phyloP scores from a whole-genome alignment of 1,140 invertebrate genomes.

The Drosophila trapezifrons region DNA sequence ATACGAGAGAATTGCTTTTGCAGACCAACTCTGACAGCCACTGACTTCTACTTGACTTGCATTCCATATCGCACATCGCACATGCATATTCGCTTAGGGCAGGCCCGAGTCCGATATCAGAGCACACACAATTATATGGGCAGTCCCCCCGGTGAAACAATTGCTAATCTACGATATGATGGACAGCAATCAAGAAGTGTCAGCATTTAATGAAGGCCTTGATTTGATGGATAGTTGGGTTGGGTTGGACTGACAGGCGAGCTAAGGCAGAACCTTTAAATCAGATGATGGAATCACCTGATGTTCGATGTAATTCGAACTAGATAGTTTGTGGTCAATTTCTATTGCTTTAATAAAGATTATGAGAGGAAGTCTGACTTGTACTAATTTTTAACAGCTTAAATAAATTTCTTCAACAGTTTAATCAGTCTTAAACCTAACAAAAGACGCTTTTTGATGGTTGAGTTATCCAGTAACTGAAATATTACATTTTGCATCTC shows the following conservation, averaged over 20 bases:
- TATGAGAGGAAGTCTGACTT: too few species aligned
- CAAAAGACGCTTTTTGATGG: too few species aligned
- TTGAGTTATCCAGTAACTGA: too few species aligned
- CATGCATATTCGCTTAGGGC: constrained; percentile 12
- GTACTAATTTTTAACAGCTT: too few species aligned
- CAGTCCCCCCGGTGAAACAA: constrained; percentile 12
- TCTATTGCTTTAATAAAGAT: too few species aligned
- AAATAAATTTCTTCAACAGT: too few species aligned
- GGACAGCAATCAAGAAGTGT: constrained; percentile 9
- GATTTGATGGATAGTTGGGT: constrained; percentile 4
- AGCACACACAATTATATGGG: constrained; percentile 3
- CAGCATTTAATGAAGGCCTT: constrained; percentile 11
- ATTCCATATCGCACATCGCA: constrained; percentile 17
- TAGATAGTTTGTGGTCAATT: too few species aligned
- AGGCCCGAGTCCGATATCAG: not conserved
- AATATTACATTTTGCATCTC: not conserved
- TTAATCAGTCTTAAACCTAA: too few species aligned
- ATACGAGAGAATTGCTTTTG: constrained; percentile 42
- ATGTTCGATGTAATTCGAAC: too few species aligned
- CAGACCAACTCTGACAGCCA: constrained; percentile 36
- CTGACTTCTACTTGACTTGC: constrained; percentile 33
- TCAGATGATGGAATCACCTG: too few species aligned
- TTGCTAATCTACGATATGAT: constrained; percentile 20
- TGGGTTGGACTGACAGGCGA: not conserved
- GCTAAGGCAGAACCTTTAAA: not conserved